Evolutionary conservation across 2,797 vertebrate species (phyloP).

Genomic region (Falco rusticolus): DNA sequence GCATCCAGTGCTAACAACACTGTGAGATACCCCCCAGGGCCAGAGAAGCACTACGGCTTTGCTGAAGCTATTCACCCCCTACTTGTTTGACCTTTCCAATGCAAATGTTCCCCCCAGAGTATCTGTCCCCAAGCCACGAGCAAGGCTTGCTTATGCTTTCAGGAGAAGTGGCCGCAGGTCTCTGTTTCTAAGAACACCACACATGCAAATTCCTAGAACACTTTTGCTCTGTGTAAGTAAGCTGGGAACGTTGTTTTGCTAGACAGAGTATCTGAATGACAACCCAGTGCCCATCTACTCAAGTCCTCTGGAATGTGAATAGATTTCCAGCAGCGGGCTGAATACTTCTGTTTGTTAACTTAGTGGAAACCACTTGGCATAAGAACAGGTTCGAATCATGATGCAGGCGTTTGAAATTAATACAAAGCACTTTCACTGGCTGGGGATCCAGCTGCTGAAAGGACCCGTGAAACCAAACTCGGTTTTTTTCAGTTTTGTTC

Average conservation of each 20-base stretch:
- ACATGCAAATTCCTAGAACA: constrained; percentile 69
- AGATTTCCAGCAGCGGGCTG: constrained; percentile 36
- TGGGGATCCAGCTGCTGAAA: not conserved
- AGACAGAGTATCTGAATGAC: constrained; percentile 58
- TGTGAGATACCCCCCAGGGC: not conserved
- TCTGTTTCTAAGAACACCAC: constrained; percentile 57
- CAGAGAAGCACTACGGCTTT: not conserved
- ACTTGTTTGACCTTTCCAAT: not conserved
- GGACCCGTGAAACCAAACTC: not conserved
- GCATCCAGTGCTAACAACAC: not conserved
- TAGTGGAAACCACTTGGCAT: constrained; percentile 61
- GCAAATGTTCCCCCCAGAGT: not conserved
- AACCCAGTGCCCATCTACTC: constrained; percentile 46
- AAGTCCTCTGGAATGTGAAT: constrained; percentile 59
- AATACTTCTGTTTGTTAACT: constrained; percentile 62
- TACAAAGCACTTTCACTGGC: not conserved
- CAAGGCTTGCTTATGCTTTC: not conserved
- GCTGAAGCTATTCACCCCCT: not conserved
- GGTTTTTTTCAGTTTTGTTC: not conserved
- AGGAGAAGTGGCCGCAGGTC: not conserved
- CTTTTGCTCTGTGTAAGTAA: constrained; percentile 56
- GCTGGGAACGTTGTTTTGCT: constrained; percentile 63
- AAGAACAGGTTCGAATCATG: not conserved
- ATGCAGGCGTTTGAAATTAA: constrained; percentile 44
- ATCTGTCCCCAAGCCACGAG: not conserved